A percentile compares a stretch with the other conserved stretches of the same genome.
These are phyloP conservation scores for Amphipoea oculea DNA, from an alignment of 2,888 invertebrate species.

Conservation along the genomic window DNA sequence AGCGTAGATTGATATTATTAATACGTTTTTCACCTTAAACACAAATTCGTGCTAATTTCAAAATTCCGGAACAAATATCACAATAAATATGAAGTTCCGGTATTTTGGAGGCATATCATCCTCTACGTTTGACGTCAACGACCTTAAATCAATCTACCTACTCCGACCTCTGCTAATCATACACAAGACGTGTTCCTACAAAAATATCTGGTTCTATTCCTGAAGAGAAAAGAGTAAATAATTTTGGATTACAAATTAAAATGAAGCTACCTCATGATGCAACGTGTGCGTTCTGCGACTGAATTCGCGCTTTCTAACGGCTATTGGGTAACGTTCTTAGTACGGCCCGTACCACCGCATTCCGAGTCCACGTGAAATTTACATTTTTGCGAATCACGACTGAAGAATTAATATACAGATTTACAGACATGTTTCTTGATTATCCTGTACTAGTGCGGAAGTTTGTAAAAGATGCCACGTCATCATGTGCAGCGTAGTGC, in stretches of 20 bases:
- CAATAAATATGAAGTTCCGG: no score
- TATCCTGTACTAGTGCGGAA: slow-evolving; percentile 16
- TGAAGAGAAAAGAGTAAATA: not conserved
- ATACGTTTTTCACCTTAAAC: no score
- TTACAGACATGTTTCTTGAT: slow-evolving; percentile 13
- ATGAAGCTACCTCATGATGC: slow-evolving; percentile 77
- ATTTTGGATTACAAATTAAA: slow-evolving; percentile 41
- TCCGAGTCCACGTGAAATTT: slow-evolving; percentile 72
- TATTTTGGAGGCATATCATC: no score
- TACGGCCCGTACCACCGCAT: slow-evolving; percentile 74
- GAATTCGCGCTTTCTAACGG: slow-evolving; percentile 85
- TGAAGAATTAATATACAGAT: slow-evolving; percentile 16
- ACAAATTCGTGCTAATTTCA: no score
- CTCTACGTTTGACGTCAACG: no score
- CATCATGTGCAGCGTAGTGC: slow-evolving; percentile 34
- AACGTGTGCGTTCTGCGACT: slow-evolving; percentile 79
- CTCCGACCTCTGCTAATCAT: no score
- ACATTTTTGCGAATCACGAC: slow-evolving; percentile 62
- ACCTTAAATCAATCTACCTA: no score
- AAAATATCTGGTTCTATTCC: not conserved
- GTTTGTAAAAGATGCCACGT: slow-evolving; percentile 38
- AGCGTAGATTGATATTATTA: no score
- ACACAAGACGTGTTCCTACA: no score
- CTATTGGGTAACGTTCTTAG: slow-evolving; percentile 82
- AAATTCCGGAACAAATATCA: no score